These are phyloP conservation scores for Limnephilus rhombicus DNA, from an alignment of 2,888 invertebrate species.

Conservation along the genomic window DNA sequence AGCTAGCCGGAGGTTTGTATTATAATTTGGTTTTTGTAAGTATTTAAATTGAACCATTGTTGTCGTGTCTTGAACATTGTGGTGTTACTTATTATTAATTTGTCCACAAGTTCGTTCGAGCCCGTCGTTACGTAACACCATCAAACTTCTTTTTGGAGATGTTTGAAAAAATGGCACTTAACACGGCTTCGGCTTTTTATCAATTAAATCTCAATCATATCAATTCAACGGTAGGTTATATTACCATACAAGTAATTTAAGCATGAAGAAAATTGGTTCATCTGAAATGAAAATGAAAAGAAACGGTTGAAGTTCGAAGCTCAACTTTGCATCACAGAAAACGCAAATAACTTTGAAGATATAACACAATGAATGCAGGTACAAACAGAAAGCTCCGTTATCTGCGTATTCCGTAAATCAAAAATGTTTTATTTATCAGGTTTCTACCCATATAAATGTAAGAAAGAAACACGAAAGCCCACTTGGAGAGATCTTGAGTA, in stretches of 20 bases:
- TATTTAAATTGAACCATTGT: too few relatives aligned
- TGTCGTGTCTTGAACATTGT: too few relatives aligned
- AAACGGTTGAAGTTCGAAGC: not conserved
- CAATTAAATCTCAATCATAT: too few relatives aligned
- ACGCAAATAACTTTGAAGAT: not conserved
- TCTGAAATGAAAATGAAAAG: not conserved
- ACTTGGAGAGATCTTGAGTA: constrained; percentile 18
- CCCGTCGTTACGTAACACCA: too few relatives aligned
- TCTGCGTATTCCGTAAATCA: not conserved
- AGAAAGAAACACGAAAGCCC: constrained; percentile 7
- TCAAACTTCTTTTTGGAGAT: too few relatives aligned
- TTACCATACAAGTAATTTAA: not conserved
- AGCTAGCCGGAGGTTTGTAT: too few relatives aligned
- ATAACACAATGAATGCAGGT: not conserved
- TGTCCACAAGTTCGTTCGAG: too few relatives aligned
- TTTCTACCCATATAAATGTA: constrained; percentile 7
- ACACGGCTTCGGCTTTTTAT: too few relatives aligned
- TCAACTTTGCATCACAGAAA: not conserved
- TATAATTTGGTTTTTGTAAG: too few relatives aligned
- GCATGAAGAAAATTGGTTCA: not conserved
- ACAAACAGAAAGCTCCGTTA: not conserved
- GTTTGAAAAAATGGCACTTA: too few relatives aligned
- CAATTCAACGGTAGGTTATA: not conserved
- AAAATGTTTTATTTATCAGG: constrained; percentile 8
- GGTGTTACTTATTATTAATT: too few relatives aligned